Evolutionary conservation across 30 jellyfish, hydroid and myxozoan species (phyloP).

Genomic region (Chrysaora quinquecirrha): DNA sequence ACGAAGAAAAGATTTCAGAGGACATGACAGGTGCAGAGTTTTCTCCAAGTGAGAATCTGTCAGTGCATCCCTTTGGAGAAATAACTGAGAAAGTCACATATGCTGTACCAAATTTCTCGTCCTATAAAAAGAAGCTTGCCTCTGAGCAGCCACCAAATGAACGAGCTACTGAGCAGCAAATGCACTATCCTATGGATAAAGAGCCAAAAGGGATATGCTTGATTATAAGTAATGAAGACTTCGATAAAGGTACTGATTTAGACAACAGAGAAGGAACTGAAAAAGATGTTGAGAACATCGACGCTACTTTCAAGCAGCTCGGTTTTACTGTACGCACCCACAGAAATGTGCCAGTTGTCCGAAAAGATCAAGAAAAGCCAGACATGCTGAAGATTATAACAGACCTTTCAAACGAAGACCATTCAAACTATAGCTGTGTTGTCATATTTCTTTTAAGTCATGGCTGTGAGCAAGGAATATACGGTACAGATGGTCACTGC

Average conservation of each 20-base stretch:
- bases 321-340: neutral
- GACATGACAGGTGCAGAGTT: neutral
- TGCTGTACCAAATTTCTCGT: neutral
- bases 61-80: conserved; percentile 1
- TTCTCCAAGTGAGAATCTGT: conserved; percentile 2
- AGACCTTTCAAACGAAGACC: conserved; percentile 22
- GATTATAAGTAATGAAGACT: conserved; percentile 26
- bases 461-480: conserved; percentile 31
- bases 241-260: neutral
- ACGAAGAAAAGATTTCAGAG: neutral
- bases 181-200: conserved; percentile 28
- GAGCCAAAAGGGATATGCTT: conserved; percentile 50
- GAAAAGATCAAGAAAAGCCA: neutral
- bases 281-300: conserved; percentile 16
- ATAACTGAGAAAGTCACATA: neutral
- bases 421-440: conserved; percentile 25
- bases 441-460: conserved; percentile 36
- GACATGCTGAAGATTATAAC: neutral
- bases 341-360: neutral
- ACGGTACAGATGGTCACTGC: conserved; percentile 26
- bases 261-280: conserved; percentile 11
- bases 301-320: neutral
- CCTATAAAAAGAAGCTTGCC: too few species aligned
- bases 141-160: neutral
- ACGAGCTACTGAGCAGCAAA: too few species aligned